Percentiles rank a stretch among this genome's conserved stretches.
Conservation (phyloP, 2,113 vertebrate species). For the Tragulus kanchil region DNA sequence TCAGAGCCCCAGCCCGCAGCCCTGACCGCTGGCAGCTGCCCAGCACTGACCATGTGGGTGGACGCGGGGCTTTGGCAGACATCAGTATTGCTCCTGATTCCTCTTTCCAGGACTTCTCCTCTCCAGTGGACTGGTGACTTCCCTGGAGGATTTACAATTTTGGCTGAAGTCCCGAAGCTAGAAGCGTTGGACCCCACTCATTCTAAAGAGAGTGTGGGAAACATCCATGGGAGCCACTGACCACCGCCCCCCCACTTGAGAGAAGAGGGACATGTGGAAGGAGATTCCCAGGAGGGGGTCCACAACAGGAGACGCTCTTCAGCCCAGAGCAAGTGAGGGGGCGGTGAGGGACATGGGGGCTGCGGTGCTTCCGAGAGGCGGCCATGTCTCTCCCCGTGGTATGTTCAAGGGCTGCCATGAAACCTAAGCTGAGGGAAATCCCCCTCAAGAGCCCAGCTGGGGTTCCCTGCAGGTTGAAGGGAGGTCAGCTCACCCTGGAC, state of each 20-base stretch:
- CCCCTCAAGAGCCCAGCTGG: not conserved
- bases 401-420: not conserved
- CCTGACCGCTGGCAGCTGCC: not conserved
- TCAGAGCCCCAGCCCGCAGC: not conserved
- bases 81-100: accelerated
- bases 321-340: not conserved
- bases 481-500: not conserved
- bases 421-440: not conserved
- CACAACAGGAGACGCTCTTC: not conserved
- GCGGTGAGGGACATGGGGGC: not conserved
- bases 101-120: not conserved
- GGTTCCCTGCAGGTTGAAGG: not conserved
- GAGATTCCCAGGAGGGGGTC: not conserved
- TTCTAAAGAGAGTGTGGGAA: not conserved
- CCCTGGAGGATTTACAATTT: not conserved
- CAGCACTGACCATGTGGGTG: accelerated
- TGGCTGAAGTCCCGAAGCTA: not conserved
- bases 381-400: too few species aligned
- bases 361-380: not conserved
- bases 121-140: not conserved
- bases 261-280: not conserved
- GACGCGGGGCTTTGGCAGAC: accelerated
- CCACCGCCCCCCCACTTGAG: not conserved
- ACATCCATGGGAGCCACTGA: accelerated
- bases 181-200: not conserved